Base-by-base conservation (phyloP, 1,140 invertebrate species). In the Thalassaphorura encarpata region DNA sequence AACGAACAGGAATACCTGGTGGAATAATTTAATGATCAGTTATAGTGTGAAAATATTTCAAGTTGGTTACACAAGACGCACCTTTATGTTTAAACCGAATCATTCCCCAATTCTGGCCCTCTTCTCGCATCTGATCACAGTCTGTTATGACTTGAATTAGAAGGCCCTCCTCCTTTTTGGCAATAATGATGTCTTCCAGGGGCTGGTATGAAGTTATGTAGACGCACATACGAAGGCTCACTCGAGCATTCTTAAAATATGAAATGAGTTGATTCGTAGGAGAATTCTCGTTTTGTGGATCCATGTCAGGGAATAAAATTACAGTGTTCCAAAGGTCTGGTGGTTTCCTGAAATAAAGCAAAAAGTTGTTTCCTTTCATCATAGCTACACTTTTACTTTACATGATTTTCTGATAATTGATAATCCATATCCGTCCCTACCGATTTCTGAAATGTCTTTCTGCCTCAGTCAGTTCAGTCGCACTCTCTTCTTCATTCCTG, bases 101-200 rank as follows among this genome's bases (percentile, higher is more conserved):
- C 26, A 39, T 23, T 16, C 27, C 33, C 19, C 19, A 52, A 31
- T 56, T 59, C 28, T 59, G 49, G 42, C 59, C 56, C 0, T 56
- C 39, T 16, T 13, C 40, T 19, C 28, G 55, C 54, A 16, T 27
- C 18, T 56, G 58, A 43, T 59, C 56, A 40, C 56, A 56, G 18
- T 62, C 61, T 2, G 52, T 56, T n/a, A 62, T 47, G n/a, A 58
- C 42, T 47, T 53, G 54, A 27, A 58, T 41, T 11, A 59, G 19
- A n/a, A 51, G 21, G 0, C 56, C 60, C 42, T 58, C 42, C 2
- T 29, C 27, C 2, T 41, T 21, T 29, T 62, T 62, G 13, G 33
- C 6, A 6, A 40, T 23, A 29, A 62, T 42, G 3, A 56, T 31
- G 5, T 54, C 28, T 33, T 48, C 49, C 4, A 62, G 16, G 15